Evolutionary conservation across 2,113 vertebrate species (phyloP).

Genomic region (Mormyrus iriodes): DNA sequence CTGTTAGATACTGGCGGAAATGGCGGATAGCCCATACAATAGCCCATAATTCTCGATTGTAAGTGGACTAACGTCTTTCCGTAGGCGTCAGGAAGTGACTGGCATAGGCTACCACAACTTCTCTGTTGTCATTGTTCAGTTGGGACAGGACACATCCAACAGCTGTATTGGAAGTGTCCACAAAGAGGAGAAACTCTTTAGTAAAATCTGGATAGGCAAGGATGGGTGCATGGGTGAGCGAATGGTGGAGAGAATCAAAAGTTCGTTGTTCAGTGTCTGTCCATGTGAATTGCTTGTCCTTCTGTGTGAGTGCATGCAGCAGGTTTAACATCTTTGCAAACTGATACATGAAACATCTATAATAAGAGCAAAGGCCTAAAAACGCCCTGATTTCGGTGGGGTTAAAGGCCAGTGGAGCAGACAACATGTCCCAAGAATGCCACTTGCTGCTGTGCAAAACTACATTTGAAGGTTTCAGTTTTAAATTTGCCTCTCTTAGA

Average conservation of each 20-base stretch:
- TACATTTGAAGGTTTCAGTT: too few species aligned
- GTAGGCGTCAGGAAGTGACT: conserved; percentile 20
- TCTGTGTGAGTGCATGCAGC: conserved; percentile 18
- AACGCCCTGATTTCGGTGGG: conserved; percentile 17
- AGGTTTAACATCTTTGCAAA: conserved; percentile 1
- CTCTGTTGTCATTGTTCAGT: neutral
- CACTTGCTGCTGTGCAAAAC: neutral
- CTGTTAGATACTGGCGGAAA: conserved; percentile 12
- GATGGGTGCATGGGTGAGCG: neutral
- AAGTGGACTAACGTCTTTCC: conserved; percentile 24
- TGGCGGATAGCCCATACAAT: conserved; percentile 22
- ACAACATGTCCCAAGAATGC: conserved; percentile 1
- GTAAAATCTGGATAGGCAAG: conserved; percentile 24
- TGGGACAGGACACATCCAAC: conserved; percentile 26
- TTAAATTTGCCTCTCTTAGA: too few species aligned
- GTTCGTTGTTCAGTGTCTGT: neutral
- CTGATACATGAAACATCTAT: conserved; percentile 11
- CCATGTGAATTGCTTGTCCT: conserved; percentile 11
- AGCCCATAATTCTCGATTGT: conserved; percentile 26
- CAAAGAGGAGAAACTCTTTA: conserved; percentile 13
- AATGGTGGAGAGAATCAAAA: neutral
- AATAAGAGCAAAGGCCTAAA: conserved; percentile 19
- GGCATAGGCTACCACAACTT: conserved; percentile 20
- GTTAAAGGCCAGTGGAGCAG: neutral
- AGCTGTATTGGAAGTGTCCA: conserved; percentile 12